Base-by-base conservation (phyloP, 2,888 invertebrate genomes). In the Euproctis similis region DNA sequence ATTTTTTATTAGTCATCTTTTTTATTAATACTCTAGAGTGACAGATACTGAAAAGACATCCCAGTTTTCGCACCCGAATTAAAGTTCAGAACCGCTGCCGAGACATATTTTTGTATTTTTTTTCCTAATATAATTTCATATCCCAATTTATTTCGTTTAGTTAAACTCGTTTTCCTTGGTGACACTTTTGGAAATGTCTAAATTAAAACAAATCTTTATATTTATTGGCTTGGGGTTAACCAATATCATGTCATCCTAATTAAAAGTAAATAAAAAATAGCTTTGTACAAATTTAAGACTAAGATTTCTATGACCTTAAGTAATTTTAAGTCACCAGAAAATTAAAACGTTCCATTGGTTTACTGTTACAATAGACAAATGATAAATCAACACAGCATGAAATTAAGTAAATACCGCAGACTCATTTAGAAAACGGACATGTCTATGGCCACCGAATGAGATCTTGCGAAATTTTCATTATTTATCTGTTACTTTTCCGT, bases 371-470 rank as follows among this genome's bases (percentile, higher is more conserved):
- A 44, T 46, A 46, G 40, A 40, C 41, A 31, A n/a, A 43, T 40
- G 45, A 39, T 48, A 50, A 44, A 24, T 39, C 50, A 57, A 55
- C 46, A 44, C 35, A 51, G 58, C 59, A 57, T 62, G 61, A 62
- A 62, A 57, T 62, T 54, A 51, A 38, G 40, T 34, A 48, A 57
- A 52, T 42, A 42, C 46, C 46, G 30, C 41, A 34, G 29, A 28
- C 34, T 44, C 21, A 36, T 21, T 21, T 9, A 36, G 28, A 37
- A 39, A 33, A 39, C 36, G 32, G 28, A 42, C 26, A 46, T 36
- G 38, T 39, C 23, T 28, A 14, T 14, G n/a, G n/a, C n/a, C n/a
- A n/a, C n/a, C n/a, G n/a, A n/a, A n/a, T n/a, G n/a, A n/a, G n/a
- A n/a, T n/a, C n/a, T n/a, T n/a, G n/a, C n/a, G n/a, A n/a, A n/a